Percentiles rank a stretch among this genome's conserved stretches.
These are phyloP conservation scores for Nemurella pictetii DNA, from an alignment of 2,888 invertebrate genomes.

Conservation along the genomic window DNA sequence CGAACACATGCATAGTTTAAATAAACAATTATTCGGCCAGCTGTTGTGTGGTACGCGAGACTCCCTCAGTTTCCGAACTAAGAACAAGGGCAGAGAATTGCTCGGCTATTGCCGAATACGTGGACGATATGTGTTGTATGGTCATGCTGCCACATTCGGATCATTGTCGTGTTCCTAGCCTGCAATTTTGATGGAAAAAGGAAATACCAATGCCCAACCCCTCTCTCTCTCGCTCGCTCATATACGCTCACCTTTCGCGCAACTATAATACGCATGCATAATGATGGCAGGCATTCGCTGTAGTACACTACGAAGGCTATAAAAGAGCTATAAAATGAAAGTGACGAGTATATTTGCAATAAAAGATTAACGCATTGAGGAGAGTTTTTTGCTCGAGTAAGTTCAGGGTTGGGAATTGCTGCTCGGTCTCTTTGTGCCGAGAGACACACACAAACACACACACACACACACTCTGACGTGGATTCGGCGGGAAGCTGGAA, in stretches of 20 bases:
- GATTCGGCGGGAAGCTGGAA: too few relatives aligned
- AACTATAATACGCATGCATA: background rate
- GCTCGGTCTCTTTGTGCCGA: background rate
- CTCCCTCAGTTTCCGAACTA: background rate
- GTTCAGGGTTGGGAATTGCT: background rate
- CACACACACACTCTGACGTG: too few relatives aligned
- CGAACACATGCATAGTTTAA: conserved; percentile 12
- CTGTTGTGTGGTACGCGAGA: background rate
- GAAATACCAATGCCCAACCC: background rate
- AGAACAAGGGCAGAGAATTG: background rate
- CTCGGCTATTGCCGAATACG: background rate
- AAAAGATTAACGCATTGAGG: background rate
- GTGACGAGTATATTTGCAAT: background rate
- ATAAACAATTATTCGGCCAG: conserved; percentile 16
- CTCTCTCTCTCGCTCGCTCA: background rate
- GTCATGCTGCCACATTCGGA: background rate
- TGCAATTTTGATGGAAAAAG: background rate
- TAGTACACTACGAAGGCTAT: background rate
- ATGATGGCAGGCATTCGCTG: background rate
- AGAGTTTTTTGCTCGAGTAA: background rate
- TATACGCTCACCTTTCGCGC: background rate
- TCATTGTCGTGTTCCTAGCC: background rate
- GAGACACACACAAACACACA: too few relatives aligned
- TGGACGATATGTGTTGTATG: background rate
- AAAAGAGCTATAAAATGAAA: background rate